Evolutionary conservation across 2,888 invertebrate genomes (phyloP).

Genomic region (Ashinkailepas kermadecensis): DNA sequence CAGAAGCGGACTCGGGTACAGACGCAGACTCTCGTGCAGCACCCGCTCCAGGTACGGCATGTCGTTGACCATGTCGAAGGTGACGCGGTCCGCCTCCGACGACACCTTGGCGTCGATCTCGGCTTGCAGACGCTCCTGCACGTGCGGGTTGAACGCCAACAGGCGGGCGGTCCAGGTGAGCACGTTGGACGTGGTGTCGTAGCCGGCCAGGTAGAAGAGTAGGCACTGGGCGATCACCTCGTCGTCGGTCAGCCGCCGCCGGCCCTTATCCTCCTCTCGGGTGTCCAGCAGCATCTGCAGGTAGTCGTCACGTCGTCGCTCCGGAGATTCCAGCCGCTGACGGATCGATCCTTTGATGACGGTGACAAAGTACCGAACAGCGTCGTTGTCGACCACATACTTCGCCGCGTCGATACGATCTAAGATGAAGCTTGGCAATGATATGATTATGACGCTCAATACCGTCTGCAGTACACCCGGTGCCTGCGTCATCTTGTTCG

Average conservation of each 20-base stretch:
- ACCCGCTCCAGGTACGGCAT: constrained; percentile 23
- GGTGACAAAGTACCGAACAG: not conserved
- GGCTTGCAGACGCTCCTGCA: constrained; percentile 20
- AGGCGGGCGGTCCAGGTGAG: constrained; percentile 1
- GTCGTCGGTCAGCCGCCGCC: not conserved
- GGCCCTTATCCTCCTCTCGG: not conserved
- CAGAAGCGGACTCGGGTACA: not conserved
- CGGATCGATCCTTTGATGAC: not conserved
- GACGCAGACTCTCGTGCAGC: constrained; percentile 20
- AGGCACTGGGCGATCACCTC: constrained; percentile 20
- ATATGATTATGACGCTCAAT: not conserved
- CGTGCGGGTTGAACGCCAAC: constrained; percentile 21
- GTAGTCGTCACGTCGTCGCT: not conserved
- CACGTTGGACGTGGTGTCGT: constrained; percentile 25
- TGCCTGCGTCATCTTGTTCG: not conserved
- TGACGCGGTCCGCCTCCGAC: constrained; percentile 12
- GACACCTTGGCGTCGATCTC: constrained; percentile 11
- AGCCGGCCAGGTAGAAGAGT: constrained; percentile 25
- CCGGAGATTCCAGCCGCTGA: not conserved
- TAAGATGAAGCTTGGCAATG: not conserved
- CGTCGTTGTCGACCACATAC: not conserved
- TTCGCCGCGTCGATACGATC: not conserved
- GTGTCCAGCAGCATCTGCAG: not conserved
- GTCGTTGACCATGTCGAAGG: constrained; percentile 13
- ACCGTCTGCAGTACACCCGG: too few relatives aligned